Percentiles rank a stretch among this genome's conserved stretches.
phyloP scores from a whole-genome alignment of 2,888 invertebrate species.

The Siphlonurus alternatus region DNA sequence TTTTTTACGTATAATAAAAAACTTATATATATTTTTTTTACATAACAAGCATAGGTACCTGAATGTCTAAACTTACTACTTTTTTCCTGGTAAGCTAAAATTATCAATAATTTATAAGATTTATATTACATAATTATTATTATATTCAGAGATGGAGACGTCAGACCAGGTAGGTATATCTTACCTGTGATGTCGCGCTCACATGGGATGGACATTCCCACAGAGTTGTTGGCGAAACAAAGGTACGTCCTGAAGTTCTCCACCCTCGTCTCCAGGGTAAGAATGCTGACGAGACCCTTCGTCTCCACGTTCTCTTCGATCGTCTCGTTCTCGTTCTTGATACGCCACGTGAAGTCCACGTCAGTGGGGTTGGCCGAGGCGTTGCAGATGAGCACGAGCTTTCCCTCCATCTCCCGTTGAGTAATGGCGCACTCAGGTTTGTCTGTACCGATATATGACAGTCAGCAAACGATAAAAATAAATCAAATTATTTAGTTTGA shows the following conservation, averaged over 20 bases:
- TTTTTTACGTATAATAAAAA: not conserved
- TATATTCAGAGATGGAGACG: too few species aligned
- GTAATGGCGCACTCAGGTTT: conserved; percentile 71
- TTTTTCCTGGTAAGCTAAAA: conserved; percentile 52
- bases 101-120: conserved; percentile 11
- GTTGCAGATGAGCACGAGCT: conserved; percentile 61
- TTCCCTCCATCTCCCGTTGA: conserved; percentile 50
- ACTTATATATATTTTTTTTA: too few species aligned
- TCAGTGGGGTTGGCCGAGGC: conserved; percentile 64
- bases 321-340: conserved; percentile 70
- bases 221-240: conserved; percentile 70
- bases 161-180: too few species aligned
- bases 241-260: conserved; percentile 60
- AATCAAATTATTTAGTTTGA: not conserved
- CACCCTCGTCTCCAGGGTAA: conserved; percentile 41
- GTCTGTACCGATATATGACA: conserved; percentile 39
- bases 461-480: conserved; percentile 11
- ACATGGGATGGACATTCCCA: conserved; percentile 43
- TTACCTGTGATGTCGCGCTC: conserved; percentile 35
- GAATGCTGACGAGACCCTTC: conserved; percentile 37
- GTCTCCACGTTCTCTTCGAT: conserved; percentile 38
- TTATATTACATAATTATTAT: not conserved
- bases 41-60: not conserved
- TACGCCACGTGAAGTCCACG: conserved; percentile 65
- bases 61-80: conserved; percentile 31